phyloP scores from a whole-genome alignment of 2,888 invertebrate species.

The Heterodera filipjevi region DNA sequence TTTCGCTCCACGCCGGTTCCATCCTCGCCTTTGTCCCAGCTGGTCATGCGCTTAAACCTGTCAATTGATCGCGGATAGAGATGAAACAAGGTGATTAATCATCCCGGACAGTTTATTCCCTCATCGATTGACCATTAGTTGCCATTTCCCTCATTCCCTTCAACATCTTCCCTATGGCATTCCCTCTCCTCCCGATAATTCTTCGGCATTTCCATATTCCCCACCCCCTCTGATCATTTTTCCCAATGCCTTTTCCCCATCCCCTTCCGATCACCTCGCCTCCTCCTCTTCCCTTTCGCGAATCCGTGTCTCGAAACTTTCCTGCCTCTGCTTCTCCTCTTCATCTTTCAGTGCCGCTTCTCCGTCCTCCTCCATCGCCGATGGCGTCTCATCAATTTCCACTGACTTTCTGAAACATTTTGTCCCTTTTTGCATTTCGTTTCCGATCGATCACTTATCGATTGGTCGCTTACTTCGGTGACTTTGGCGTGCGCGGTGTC shows the following conservation, averaged over 20 bases:
- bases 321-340: constrained; percentile 18
- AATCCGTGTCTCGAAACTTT: not conserved
- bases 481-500: constrained; percentile 54
- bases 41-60: constrained; percentile 22
- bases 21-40: constrained; percentile 29
- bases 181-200: not conserved
- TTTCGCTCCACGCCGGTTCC: constrained; percentile 41
- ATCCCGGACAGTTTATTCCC: not conserved
- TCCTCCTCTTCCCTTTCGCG: constrained; percentile 18
- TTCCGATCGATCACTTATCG: not conserved
- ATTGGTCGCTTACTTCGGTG: not conserved
- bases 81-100: not conserved
- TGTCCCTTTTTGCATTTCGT: not conserved
- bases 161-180: not conserved
- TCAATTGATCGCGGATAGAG: too few species aligned
- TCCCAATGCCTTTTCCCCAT: not conserved
- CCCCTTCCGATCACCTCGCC: not conserved
- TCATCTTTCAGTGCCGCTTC: not conserved
- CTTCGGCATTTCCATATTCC: not conserved
- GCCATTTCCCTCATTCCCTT: not conserved
- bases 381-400: not conserved
- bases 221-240: not conserved
- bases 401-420: constrained; percentile 11
- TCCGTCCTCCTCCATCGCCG: constrained; percentile 13
- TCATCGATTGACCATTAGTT: not conserved